phyloP scores from a whole-genome alignment of 2,888 invertebrate genomes.

The Gastracanthus pulcherrimus region DNA sequence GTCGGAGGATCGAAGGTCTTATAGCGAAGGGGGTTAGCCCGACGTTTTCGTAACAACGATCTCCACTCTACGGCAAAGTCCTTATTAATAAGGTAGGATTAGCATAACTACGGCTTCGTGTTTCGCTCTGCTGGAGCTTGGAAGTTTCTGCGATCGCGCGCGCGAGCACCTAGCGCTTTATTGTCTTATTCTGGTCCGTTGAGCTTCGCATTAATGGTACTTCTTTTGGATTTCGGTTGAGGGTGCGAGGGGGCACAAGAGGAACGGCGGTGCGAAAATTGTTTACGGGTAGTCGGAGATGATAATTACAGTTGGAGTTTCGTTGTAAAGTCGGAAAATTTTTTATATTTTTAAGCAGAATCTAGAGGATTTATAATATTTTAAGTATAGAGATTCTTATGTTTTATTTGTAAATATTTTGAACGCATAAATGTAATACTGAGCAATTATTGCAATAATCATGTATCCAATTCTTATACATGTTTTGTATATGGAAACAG shows the following conservation, averaged over 20 bases:
- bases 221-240: neutral
- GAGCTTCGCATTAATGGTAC: conserved; percentile 49
- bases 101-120: conserved; percentile 68
- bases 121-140: conserved; percentile 10
- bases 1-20: conserved; percentile 62
- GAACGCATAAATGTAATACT: no score
- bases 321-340: no score
- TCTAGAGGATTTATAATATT: no score
- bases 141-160: conserved; percentile 34
- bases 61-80: conserved; percentile 68
- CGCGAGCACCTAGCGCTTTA: conserved; percentile 14
- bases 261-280: neutral
- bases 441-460: no score
- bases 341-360: no score
- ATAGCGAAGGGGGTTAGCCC: conserved; percentile 70
- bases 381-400: no score
- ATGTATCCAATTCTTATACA: no score
- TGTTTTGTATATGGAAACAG: no score
- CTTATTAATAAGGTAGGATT: conserved; percentile 73
- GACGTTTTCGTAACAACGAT: conserved; percentile 66
- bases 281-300: neutral
- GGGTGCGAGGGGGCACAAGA: no score
- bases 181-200: conserved; percentile 26
- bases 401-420: no score
- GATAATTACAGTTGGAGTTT: no score